Evolutionary conservation across 1,140 invertebrate species (phyloP).

Genomic region (Kradibia gibbosae): DNA sequence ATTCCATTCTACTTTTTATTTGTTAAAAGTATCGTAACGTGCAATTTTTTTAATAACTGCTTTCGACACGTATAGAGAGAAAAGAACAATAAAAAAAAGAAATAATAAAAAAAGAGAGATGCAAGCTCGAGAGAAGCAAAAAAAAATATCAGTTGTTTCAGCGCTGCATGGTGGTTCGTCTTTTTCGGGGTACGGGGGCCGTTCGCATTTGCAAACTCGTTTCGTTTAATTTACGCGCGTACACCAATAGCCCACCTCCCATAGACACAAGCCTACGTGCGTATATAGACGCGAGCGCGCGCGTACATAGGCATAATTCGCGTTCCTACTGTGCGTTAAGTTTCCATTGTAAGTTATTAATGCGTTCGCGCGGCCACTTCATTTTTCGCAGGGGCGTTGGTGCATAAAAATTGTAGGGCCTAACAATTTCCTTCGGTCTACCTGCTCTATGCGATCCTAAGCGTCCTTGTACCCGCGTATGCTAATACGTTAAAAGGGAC

Average conservation of each 20-base stretch:
- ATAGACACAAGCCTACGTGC: too few species aligned
- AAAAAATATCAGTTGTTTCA: conserved; percentile 49
- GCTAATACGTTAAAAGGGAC: conserved; percentile 59
- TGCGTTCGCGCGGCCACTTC: conserved; percentile 64
- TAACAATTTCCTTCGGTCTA: conserved; percentile 54
- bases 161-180: not conserved
- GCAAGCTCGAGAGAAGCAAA: not conserved
- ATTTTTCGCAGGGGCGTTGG: conserved; percentile 61
- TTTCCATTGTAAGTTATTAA: conserved; percentile 67
- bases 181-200: conserved; percentile 48
- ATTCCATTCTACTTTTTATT: not conserved
- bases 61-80: not conserved
- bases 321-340: conserved; percentile 59
- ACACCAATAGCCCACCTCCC: conserved; percentile 20
- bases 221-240: conserved; percentile 62
- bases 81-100: not conserved
- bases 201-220: conserved; percentile 59
- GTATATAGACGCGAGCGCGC: not conserved
- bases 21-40: conserved; percentile 21
- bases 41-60: conserved; percentile 2
- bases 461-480: conserved; percentile 61
- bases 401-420: conserved; percentile 31
- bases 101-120: not conserved
- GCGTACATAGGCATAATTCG: conserved; percentile 33
- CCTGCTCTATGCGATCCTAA: conserved; percentile 61